Conservation (phyloP, 2,888 invertebrate genomes). For the Rhagonycha fulva region DNA sequence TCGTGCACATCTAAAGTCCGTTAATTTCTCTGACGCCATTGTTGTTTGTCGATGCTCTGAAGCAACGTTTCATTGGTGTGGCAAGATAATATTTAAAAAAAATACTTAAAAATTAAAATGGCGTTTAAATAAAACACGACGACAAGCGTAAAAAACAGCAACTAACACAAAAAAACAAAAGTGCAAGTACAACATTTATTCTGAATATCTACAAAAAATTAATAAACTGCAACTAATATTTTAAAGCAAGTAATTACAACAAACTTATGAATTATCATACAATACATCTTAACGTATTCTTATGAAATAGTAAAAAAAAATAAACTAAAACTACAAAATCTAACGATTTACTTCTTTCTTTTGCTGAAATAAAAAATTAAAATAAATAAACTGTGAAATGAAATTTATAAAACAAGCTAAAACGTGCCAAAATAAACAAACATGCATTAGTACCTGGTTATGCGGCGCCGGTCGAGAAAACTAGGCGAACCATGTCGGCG, state of each 20-base stretch:
- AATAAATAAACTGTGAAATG: constrained; percentile 37
- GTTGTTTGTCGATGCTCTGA: too few relatives aligned
- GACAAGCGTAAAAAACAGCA: not conserved
- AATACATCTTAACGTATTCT: not conserved
- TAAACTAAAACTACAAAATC: constrained; percentile 17
- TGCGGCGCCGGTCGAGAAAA: constrained; percentile 89
- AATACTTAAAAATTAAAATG: not conserved
- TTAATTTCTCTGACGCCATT: too few relatives aligned
- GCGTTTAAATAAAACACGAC: not conserved
- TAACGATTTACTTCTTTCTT: constrained; percentile 24
- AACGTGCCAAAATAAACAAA: constrained; percentile 25
- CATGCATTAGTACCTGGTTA: constrained; percentile 78
- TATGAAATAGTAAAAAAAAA: constrained; percentile 4
- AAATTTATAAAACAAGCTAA: not conserved
- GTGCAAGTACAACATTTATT: constrained; percentile 21
- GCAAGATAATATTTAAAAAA: not conserved
- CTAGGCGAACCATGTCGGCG: constrained; percentile 91
- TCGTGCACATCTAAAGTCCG: too few relatives aligned
- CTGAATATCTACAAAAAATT: constrained; percentile 20
- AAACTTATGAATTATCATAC: not conserved
- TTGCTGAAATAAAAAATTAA: constrained; percentile 59
- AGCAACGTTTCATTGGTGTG: not conserved
- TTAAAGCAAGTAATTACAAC: not conserved
- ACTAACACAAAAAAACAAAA: constrained; percentile 9
- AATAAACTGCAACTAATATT: not conserved